phyloP scores from a whole-genome alignment of 2,113 vertebrate species.

The Callopanchax toddi region DNA sequence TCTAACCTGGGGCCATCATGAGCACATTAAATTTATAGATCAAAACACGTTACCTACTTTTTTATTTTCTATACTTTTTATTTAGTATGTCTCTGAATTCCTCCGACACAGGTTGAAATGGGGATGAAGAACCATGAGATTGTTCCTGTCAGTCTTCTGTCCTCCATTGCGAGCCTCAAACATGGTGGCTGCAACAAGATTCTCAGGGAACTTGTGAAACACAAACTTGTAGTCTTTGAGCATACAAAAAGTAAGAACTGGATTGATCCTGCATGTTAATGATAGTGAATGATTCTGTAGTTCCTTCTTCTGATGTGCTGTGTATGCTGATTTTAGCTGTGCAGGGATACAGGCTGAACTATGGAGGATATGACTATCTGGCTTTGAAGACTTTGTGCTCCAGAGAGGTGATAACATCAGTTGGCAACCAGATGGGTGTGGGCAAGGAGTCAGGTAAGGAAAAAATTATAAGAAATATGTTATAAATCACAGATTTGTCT shows the following conservation, averaged over 20 bases:
- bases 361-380: constrained; percentile 94
- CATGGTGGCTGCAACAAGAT: constrained; percentile 97
- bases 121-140: constrained; percentile 99
- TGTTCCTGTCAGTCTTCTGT: constrained; percentile 90
- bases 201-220: constrained; percentile 90
- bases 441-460: constrained; percentile 94
- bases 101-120: constrained; percentile 91
- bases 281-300: background rate
- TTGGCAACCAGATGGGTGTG: constrained; percentile 98
- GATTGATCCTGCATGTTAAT: background rate
- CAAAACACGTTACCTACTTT: no score
- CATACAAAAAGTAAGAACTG: constrained; percentile 86
- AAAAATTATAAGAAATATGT: no score
- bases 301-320: background rate
- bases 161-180: constrained; percentile 95
- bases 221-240: constrained; percentile 91
- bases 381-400: constrained; percentile 92
- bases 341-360: constrained; percentile 93
- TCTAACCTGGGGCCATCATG: no score
- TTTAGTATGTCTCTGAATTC: background rate
- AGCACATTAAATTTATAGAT: no score
- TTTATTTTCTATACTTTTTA: no score
- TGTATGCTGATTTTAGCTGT: constrained; percentile 80
- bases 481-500: no score
- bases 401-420: constrained; percentile 87